Evolutionary conservation across 2,797 vertebrate genomes (phyloP).

Genomic region (Clarias laeviceps): DNA sequence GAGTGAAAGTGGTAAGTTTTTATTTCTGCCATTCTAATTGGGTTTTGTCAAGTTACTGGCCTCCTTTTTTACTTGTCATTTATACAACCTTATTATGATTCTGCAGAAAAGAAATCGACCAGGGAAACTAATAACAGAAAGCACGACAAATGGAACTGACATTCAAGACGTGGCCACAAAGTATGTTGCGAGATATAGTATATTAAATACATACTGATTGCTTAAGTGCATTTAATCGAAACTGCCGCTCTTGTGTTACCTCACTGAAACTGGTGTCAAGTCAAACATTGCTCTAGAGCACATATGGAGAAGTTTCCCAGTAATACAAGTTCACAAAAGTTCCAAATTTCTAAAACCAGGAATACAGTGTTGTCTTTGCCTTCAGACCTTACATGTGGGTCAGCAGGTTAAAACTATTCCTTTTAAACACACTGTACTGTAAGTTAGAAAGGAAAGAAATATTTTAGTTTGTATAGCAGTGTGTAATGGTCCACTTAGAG

Average conservation of each 20-base stretch:
- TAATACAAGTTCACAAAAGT: conserved; percentile 60
- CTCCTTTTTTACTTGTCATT: neutral
- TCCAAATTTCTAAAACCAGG: conserved; percentile 73
- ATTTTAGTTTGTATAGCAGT: too few species aligned
- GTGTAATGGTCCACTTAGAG: neutral
- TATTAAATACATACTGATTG: neutral
- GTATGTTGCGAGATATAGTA: conserved; percentile 30
- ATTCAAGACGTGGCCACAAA: neutral
- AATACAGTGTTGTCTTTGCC: conserved; percentile 75
- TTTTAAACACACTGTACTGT: conserved; percentile 83
- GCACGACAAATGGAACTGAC: conserved; percentile 9
- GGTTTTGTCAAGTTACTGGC: neutral
- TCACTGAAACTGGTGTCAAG: neutral
- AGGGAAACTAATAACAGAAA: conserved; percentile 62
- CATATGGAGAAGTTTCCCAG: conserved; percentile 62
- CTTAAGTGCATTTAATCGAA: neutral
- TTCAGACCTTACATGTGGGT: conserved; percentile 70
- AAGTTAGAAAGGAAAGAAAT: conserved; percentile 41
- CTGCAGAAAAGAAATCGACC: conserved; percentile 74
- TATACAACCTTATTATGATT: neutral
- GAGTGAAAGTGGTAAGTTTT: conserved; percentile 68
- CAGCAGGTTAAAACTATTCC: conserved; percentile 70
- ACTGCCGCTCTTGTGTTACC: neutral
- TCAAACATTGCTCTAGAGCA: conserved; percentile 56
- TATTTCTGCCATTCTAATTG: neutral